A percentile compares a stretch with the other conserved stretches of the same genome.
Conservation (phyloP, 2,888 invertebrate species). For the Platycnemis pennipes region DNA sequence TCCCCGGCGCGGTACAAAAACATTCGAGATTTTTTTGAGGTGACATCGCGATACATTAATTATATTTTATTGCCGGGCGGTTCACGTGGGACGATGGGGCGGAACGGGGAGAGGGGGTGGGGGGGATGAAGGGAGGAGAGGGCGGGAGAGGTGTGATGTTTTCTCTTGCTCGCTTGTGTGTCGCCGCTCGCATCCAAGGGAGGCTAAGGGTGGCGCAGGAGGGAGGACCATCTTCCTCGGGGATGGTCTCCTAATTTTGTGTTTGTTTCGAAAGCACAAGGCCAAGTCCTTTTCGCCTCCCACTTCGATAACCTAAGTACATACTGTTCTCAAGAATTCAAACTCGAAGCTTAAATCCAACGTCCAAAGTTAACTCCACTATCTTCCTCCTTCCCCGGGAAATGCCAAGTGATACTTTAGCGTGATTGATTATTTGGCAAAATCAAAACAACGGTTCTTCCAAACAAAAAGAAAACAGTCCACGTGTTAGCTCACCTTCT, state of each 20-base stretch:
- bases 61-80: constrained; percentile 32
- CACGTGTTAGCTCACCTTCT: no score
- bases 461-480: no score
- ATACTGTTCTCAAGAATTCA: not conserved
- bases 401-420: no score
- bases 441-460: no score
- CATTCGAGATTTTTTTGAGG: constrained; percentile 30
- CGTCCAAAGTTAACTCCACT: no score
- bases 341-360: not conserved
- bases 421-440: no score
- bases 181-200: not conserved
- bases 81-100: not conserved
- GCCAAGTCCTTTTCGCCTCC: not conserved
- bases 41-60: constrained; percentile 39
- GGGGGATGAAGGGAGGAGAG: not conserved
- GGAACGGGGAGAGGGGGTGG: no score
- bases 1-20: not conserved
- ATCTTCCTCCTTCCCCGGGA: no score
- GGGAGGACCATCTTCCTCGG: not conserved
- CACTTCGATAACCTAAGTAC: not conserved
- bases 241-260: not conserved
- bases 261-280: not conserved
- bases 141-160: not conserved
- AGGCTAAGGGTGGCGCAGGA: not conserved
- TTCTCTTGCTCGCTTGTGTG: not conserved